These are phyloP conservation scores for Sebastes taczanowskii DNA, from an alignment of 2,797 vertebrate species.

Conservation along the genomic window DNA sequence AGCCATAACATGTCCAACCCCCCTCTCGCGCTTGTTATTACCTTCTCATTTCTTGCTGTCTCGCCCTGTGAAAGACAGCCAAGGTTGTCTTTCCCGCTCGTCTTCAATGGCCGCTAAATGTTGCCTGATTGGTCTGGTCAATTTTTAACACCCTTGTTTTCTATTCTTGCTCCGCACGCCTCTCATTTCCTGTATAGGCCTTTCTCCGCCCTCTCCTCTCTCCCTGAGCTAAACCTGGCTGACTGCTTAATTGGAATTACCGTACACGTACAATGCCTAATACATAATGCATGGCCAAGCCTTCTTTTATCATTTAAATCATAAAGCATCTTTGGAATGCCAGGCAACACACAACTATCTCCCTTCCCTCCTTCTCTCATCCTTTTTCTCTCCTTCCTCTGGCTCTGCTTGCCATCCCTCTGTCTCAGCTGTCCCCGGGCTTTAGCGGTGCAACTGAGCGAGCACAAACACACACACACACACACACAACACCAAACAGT, in stretches of 20 bases:
- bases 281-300: slow-evolving; percentile 80
- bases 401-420: slow-evolving; percentile 54
- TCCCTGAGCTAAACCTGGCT: slow-evolving; percentile 45
- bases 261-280: slow-evolving; percentile 70
- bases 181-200: slow-evolving; percentile 50
- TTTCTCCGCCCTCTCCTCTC: slow-evolving; percentile 20
- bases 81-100: slow-evolving; percentile 39
- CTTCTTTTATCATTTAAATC: slow-evolving; percentile 83
- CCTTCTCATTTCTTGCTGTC: slow-evolving; percentile 40
- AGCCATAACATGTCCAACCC: slow-evolving; percentile 37
- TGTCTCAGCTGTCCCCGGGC: slow-evolving; percentile 55
- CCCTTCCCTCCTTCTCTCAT: slow-evolving; percentile 31
- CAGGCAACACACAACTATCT: slow-evolving; percentile 63
- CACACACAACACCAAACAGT: slow-evolving; percentile 25
- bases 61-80: slow-evolving; percentile 33
- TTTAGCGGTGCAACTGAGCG: slow-evolving; percentile 22
- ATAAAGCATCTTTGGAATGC: slow-evolving; percentile 74
- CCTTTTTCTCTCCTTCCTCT: slow-evolving; percentile 30
- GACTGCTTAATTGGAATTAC: slow-evolving; percentile 80
- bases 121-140: slow-evolving; percentile 57
- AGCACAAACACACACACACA: not conserved
- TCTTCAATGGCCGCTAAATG: slow-evolving; percentile 47
- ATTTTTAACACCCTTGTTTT: slow-evolving; percentile 53
- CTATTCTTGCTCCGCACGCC: slow-evolving; percentile 22
- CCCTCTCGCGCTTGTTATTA: slow-evolving; percentile 38